Conservation (phyloP, 2,113 vertebrate species). For the Bubo scandiacus region DNA sequence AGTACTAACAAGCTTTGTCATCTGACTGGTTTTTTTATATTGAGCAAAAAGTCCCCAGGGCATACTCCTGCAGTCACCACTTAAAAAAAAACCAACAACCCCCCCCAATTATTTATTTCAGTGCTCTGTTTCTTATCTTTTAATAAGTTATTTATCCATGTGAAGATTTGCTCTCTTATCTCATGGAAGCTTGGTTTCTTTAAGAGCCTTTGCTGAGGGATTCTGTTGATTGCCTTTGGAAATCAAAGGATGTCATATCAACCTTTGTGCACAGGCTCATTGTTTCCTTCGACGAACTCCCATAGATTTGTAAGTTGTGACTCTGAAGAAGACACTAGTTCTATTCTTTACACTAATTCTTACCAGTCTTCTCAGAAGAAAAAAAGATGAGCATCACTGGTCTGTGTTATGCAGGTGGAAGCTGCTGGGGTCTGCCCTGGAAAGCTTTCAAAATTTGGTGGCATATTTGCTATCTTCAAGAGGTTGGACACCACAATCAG, state of each 20-base stretch:
- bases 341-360: neutral
- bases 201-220: neutral
- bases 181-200: slow-evolving; percentile 3
- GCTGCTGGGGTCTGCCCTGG: neutral
- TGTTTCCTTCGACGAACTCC: neutral
- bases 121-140: slow-evolving; percentile 34
- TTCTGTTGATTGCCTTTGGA: neutral
- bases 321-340: neutral
- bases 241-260: slow-evolving; percentile 22
- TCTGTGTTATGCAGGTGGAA: neutral
- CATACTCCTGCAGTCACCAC: neutral
- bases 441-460: neutral
- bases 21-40: neutral
- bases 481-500: neutral
- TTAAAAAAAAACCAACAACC: neutral
- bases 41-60: neutral
- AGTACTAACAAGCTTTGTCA: neutral
- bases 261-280: neutral
- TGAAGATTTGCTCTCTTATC: neutral
- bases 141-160: slow-evolving; percentile 31
- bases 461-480: neutral
- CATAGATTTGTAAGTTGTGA: neutral
- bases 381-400: neutral
- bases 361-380: neutral
- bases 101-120: neutral